A percentile compares a stretch with the other conserved stretches of the same genome.
Conservation (phyloP, 2,113 vertebrate genomes). For the Oncorhynchus keta region DNA sequence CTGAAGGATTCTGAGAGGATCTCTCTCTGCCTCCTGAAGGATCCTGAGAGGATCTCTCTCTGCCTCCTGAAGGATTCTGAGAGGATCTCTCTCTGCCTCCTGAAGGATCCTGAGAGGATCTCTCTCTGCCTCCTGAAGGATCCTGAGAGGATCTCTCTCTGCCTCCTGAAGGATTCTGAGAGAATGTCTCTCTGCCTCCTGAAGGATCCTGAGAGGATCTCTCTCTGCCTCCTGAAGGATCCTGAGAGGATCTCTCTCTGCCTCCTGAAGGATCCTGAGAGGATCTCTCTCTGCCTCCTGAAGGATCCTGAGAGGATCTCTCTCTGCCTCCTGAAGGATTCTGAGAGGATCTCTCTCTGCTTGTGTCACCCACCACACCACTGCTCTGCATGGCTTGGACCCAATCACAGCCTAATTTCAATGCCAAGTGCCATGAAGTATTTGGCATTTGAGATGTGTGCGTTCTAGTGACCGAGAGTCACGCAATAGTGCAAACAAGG, state of each 20-base stretch:
- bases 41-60: too few species aligned
- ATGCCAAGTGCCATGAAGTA: background rate
- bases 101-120: background rate
- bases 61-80: too few species aligned
- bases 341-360: background rate
- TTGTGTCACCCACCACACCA: constrained; percentile 21
- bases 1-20: too few species aligned
- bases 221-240: background rate
- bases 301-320: too few species aligned
- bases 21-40: too few species aligned
- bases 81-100: too few species aligned
- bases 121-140: background rate
- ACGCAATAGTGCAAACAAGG: background rate
- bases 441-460: constrained; percentile 2
- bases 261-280: too few species aligned
- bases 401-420: background rate
- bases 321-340: too few species aligned
- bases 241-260: too few species aligned
- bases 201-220: background rate
- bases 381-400: constrained; percentile 7
- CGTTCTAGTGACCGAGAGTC: background rate
- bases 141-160: background rate
- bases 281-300: too few species aligned
- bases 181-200: background rate
- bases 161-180: background rate